A percentile compares a stretch with the other conserved stretches of the same genome.
Evolutionary conservation across 2,888 invertebrate species (phyloP).

Genomic region (Meganola albula): DNA sequence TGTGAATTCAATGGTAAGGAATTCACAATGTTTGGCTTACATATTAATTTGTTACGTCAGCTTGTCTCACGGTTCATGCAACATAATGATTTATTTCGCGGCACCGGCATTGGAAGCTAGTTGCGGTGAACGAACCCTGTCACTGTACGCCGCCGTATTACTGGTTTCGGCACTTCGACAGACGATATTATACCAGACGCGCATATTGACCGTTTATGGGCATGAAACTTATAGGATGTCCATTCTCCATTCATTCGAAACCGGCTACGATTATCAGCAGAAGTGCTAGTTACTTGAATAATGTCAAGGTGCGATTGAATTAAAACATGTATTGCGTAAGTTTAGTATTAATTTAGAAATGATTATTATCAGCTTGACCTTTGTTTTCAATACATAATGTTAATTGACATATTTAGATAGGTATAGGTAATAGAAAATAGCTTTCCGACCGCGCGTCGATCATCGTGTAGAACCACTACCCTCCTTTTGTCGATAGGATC

Average conservation of each 20-base stretch:
- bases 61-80: conserved; percentile 38
- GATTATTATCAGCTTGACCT: no score
- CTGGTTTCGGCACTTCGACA: conserved; percentile 64
- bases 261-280: conserved; percentile 21
- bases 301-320: no score
- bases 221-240: conserved; percentile 44
- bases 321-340: conserved; percentile 22
- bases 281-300: no score
- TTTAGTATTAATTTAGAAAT: no score
- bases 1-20: conserved; percentile 19
- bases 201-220: conserved; percentile 60
- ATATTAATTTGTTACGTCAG: conserved; percentile 48
- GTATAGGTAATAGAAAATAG: no score
- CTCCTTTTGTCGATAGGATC: no score
- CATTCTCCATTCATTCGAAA: conserved; percentile 52
- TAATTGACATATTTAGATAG: no score
- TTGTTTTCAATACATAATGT: no score
- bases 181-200: conserved; percentile 48
- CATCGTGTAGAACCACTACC: no score
- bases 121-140: conserved; percentile 73
- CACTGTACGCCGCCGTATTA: conserved; percentile 51
- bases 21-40: conserved; percentile 29
- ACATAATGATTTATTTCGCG: conserved; percentile 60
- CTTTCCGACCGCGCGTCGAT: no score
- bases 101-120: conserved; percentile 37